Percentiles rank a stretch among this genome's conserved stretches.
Evolutionary conservation across 2,797 vertebrate genomes (phyloP).

Genomic region (Phataginus tetradactyla): DNA sequence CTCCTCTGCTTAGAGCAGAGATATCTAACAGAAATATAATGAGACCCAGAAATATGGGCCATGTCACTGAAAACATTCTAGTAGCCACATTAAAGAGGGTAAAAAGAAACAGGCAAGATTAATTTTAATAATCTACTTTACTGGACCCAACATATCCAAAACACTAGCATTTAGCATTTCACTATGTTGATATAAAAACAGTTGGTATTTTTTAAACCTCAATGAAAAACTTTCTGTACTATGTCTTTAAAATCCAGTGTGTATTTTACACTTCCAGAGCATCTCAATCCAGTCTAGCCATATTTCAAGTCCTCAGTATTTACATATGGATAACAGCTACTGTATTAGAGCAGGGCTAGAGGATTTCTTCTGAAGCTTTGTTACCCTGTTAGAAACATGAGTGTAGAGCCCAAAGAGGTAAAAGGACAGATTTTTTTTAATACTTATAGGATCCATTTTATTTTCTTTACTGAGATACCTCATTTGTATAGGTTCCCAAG

Average conservation of each 20-base stretch:
- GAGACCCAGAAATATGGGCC: neutral
- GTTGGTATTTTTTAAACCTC: neutral
- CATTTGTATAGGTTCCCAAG: neutral
- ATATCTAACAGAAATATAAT: neutral
- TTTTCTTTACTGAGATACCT: neutral
- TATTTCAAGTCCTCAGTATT: neutral
- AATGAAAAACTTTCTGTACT: neutral
- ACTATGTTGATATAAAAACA: conserved; percentile 13
- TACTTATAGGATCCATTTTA: neutral
- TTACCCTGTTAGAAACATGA: neutral
- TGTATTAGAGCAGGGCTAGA: too few species aligned
- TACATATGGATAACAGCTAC: too few species aligned
- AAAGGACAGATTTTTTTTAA: neutral
- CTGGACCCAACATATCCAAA: conserved; percentile 31
- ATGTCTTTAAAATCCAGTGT: neutral
- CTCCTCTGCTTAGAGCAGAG: neutral
- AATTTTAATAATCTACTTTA: conserved; percentile 50
- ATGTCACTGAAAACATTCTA: neutral
- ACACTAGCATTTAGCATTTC: conserved; percentile 12
- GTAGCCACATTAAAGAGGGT: neutral
- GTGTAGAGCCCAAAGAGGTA: neutral
- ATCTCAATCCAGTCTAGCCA: neutral
- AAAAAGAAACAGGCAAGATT: neutral
- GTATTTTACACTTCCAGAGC: neutral
- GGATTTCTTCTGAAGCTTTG: neutral